Evolutionary conservation across 2,113 vertebrate genomes (phyloP), one percentile per base, ranked within the genome.

Genomic region (Ophiodon elongatus): DNA sequence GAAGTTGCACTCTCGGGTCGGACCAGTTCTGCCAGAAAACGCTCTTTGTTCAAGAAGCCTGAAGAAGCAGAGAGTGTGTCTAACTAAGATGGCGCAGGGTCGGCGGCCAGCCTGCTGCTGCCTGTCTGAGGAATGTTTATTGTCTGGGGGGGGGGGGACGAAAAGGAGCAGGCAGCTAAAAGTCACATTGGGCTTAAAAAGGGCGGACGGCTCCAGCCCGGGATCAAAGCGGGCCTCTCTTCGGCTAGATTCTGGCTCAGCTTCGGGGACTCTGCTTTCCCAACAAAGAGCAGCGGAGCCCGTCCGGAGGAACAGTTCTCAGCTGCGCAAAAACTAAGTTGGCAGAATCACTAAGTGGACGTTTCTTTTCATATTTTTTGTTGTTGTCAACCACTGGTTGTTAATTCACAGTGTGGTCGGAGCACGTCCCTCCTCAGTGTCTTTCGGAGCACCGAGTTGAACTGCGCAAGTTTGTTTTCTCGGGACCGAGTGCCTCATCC

Each of bases 11-110:
- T 9, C 19, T 14, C 9, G 33, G 6, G 4, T 72, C 41, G 10
- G 37, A 15, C 11, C 27, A 2, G 59, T 43, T 80, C 9, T 21
- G 66, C 29, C 4, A 62, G 68, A 81, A 59, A 84, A 62, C 75
- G 80, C 77, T 91, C 89, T 92, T 95, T 95, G 94, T 95, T 93
- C 66, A 89, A 94, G 89, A 91, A 91, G 88, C 86, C 79, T 80
- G 80, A 88, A 91, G 90, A 90, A 93, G 86, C 31, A 23, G 60
- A 76, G 93, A 82, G 81, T 86, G 88, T 88, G 81, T 85, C 66
- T 90, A 92, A 93, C 94, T 95, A 96, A 96, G 95, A 96, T 96
- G 95, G 95, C 95, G 95, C 95, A 90, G 95, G 94, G 93, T 95
- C 94, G 91, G 92, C 78, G 90, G 89, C 86, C 90, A 94, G 88